Evolutionary conservation across 37 sponge, comb jelly and placozoan genomes (phyloP).

Genomic region (Bolinopsis microptera): DNA sequence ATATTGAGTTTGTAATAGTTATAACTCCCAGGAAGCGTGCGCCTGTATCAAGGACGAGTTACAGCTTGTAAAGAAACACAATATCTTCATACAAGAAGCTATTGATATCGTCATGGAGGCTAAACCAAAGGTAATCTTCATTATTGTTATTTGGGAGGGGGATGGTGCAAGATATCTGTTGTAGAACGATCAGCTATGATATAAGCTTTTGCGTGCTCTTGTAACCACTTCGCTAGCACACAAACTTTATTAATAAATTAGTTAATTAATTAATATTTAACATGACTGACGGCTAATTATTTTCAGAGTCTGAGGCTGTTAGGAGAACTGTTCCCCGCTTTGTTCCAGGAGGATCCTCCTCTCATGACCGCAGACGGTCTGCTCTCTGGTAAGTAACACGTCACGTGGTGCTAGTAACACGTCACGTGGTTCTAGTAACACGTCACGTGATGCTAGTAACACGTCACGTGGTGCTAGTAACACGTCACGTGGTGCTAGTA

Average conservation of each 20-base stretch:
- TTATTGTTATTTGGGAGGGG: background rate
- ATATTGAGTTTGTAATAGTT: too few species aligned
- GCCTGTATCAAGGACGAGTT: conserved; percentile 51
- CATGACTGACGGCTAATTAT: too few species aligned
- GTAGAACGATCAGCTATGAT: background rate
- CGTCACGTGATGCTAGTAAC: too few species aligned
- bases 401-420: background rate
- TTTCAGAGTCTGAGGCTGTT: background rate
- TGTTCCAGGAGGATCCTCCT: conserved; percentile 33
- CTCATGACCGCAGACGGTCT: conserved; percentile 62
- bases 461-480: too few species aligned
- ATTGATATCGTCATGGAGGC: conserved; percentile 50
- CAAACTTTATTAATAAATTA: too few species aligned
- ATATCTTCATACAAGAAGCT: conserved; percentile 32
- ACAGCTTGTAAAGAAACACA: conserved; percentile 57
- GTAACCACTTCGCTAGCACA: too few species aligned
- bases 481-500: too few species aligned
- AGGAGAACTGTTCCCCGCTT: conserved; percentile 22
- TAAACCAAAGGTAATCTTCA: conserved; percentile 1
- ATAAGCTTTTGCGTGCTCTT: too few species aligned
- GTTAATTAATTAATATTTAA: too few species aligned
- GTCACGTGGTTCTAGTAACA: too few species aligned
- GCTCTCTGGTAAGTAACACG: background rate
- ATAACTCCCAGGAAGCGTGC: conserved; percentile 41
- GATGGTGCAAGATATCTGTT: background rate